These are phyloP conservation scores for Anarrhichthys ocellatus DNA, from an alignment of 2,113 vertebrate species.

Conservation along the genomic window DNA sequence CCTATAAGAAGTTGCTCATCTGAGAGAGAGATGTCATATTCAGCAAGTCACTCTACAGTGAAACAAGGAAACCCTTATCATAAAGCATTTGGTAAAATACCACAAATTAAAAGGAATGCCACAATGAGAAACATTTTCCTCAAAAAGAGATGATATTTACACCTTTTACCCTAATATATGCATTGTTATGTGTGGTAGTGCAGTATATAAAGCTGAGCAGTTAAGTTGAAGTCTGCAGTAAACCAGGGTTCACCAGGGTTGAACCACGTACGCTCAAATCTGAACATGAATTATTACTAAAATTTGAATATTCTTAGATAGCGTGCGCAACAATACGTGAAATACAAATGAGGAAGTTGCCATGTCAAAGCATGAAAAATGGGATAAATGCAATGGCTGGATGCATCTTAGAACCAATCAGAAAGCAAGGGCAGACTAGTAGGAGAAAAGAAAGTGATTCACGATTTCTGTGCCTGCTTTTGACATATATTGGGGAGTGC, in stretches of 20 bases:
- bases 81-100: background rate
- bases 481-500: conserved; percentile 47
- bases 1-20: background rate
- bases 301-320: conserved; percentile 27
- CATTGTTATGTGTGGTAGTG: background rate
- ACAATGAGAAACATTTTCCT: background rate
- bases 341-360: conserved; percentile 36
- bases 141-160: background rate
- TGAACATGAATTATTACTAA: conserved; percentile 17
- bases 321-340: conserved; percentile 22
- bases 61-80: background rate
- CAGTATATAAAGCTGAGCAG: background rate
- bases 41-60: background rate
- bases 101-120: background rate
- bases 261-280: background rate
- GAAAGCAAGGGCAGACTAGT: conserved; percentile 37
- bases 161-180: background rate
- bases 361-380: conserved; percentile 43
- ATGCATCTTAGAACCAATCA: conserved; percentile 48
- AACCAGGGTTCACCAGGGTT: background rate
- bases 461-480: conserved; percentile 47
- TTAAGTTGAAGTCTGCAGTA: background rate
- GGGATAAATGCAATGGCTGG: conserved; percentile 28
- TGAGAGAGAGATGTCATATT: background rate
- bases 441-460: conserved; percentile 34